These are phyloP conservation scores for Thunnus thynnus DNA, from an alignment of 2,113 vertebrate species.

Conservation along the genomic window DNA sequence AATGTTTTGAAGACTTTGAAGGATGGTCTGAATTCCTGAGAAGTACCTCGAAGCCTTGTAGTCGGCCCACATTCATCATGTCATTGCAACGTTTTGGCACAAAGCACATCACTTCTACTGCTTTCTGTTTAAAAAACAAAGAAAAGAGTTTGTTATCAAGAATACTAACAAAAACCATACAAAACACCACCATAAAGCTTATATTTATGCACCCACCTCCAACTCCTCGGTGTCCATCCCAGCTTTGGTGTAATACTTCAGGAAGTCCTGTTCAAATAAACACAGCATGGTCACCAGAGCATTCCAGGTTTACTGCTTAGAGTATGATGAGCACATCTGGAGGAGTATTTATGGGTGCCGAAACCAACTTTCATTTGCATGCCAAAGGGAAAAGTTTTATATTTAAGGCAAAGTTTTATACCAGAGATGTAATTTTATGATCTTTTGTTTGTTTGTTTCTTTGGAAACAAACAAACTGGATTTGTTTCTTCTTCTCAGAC, in stretches of 20 bases:
- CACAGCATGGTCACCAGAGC: slow-evolving; percentile 72
- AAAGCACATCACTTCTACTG: slow-evolving; percentile 94
- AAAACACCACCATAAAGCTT: background rate
- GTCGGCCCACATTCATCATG: slow-evolving; percentile 95
- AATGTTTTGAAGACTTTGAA: slow-evolving; percentile 23
- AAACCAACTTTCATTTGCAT: slow-evolving; percentile 55
- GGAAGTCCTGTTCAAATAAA: slow-evolving; percentile 89
- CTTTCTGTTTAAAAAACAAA: slow-evolving; percentile 83
- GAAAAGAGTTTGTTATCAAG: background rate
- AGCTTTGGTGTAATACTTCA: slow-evolving; percentile 93
- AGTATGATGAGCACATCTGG: slow-evolving; percentile 67
- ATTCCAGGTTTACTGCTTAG: slow-evolving; percentile 51
- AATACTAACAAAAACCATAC: background rate
- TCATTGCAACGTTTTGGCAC: slow-evolving; percentile 95
- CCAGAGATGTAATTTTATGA: slow-evolving; percentile 51
- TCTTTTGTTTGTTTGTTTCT: background rate
- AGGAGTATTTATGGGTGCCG: slow-evolving; percentile 57
- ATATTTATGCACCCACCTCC: slow-evolving; percentile 80
- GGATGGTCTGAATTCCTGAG: slow-evolving; percentile 39
- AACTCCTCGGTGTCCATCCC: slow-evolving; percentile 89
- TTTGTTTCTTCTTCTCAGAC: slow-evolving; percentile 31
- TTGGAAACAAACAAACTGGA: no score
- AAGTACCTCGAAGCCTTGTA: slow-evolving; percentile 93
- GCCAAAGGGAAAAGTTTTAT: slow-evolving; percentile 50
- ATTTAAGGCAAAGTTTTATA: slow-evolving; percentile 38